Conservation (phyloP, 2,888 invertebrate species). For the Melanotus villosus region DNA sequence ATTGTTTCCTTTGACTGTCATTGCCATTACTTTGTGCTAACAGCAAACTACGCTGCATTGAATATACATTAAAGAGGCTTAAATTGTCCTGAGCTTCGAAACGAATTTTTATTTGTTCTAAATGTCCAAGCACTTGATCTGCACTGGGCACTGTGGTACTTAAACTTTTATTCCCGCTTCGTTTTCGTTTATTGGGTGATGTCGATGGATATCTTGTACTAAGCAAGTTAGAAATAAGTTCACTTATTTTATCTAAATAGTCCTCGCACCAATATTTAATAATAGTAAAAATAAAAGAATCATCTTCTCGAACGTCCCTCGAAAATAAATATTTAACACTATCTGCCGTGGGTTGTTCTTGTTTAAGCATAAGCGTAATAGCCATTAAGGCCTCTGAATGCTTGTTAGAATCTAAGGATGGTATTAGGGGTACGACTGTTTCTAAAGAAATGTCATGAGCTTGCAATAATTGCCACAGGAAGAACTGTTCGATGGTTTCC, state of each 20-base stretch:
- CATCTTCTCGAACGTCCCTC: constrained; percentile 76
- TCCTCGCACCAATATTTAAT: constrained; percentile 96
- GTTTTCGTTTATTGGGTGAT: constrained; percentile 93
- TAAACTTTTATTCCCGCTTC: constrained; percentile 81
- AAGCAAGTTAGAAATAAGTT: constrained; percentile 83
- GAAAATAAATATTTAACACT: constrained; percentile 88
- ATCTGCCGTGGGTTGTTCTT: constrained; percentile 91
- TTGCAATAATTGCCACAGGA: constrained; percentile 95
- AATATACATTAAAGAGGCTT: constrained; percentile 89
- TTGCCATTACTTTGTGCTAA: constrained; percentile 90
- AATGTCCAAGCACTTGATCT: constrained; percentile 90
- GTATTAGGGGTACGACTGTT: constrained; percentile 84
- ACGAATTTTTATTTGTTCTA: constrained; percentile 89
- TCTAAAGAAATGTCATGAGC: constrained; percentile 96
- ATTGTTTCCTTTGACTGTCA: constrained; percentile 92
- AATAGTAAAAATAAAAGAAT: constrained; percentile 92
- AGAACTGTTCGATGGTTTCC: constrained; percentile 98
- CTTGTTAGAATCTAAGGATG: constrained; percentile 84
- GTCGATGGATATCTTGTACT: constrained; percentile 89
- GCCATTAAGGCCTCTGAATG: constrained; percentile 95
- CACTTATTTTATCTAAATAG: constrained; percentile 89
- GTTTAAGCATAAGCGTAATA: constrained; percentile 91
- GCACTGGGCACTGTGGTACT: constrained; percentile 81
- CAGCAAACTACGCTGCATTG: constrained; percentile 92
- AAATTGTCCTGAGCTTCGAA: constrained; percentile 79